These are phyloP conservation scores for Nemopilema nomurai DNA, from an alignment of 30 jellyfish, hydroid and myxozoan genomes.

Conservation along the genomic window DNA sequence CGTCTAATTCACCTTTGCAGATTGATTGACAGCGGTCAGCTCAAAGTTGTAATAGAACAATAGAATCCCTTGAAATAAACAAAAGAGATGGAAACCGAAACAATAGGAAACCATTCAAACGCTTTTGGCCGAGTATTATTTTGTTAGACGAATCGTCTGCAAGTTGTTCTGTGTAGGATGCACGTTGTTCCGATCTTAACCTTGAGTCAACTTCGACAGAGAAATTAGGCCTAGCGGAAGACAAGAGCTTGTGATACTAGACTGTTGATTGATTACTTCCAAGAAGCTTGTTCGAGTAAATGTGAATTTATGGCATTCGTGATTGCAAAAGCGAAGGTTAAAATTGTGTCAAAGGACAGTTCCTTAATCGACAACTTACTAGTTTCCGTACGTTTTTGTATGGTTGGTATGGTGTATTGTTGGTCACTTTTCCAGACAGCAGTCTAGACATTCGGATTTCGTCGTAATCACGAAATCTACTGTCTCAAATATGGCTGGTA, in stretches of 20 bases:
- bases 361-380: not conserved
- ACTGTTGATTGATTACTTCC: not conserved
- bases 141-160: not conserved
- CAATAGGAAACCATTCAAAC: conserved; percentile 40
- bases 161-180: not conserved
- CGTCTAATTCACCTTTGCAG: not conserved
- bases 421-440: conserved; percentile 56
- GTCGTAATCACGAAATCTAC: conserved; percentile 41
- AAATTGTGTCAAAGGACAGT: conserved; percentile 60
- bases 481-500: conserved; percentile 62
- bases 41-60: conserved; percentile 21
- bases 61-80: conserved; percentile 2
- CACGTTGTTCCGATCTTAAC: not conserved
- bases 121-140: conserved; percentile 20
- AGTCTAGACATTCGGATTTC: conserved; percentile 62
- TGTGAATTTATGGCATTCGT: not conserved
- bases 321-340: conserved; percentile 23
- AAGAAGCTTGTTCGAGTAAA: not conserved
- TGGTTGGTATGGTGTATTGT: conserved; percentile 19
- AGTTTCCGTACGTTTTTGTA: not conserved
- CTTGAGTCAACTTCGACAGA: not conserved
- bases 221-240: not conserved
- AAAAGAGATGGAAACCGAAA: conserved; percentile 8
- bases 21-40: conserved; percentile 44
- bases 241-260: not conserved